These are phyloP conservation scores for Podarcis muralis DNA, from an alignment of 2,113 vertebrate species.

Conservation along the genomic window DNA sequence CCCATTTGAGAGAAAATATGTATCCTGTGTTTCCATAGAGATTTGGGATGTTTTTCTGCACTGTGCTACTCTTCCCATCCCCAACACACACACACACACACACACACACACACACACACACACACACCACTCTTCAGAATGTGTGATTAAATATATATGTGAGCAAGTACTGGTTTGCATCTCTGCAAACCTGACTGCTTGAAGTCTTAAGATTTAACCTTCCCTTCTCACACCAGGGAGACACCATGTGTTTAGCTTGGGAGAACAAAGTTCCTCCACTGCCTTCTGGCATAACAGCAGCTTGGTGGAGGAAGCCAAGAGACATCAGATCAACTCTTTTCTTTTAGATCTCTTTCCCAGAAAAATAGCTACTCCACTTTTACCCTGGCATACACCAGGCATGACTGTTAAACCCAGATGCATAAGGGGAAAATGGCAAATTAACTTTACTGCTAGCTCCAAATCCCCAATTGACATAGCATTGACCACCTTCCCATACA, in stretches of 20 bases:
- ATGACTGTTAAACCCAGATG: not conserved
- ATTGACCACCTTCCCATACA: not conserved
- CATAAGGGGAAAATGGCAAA: not conserved
- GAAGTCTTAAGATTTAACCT: conserved; percentile 6
- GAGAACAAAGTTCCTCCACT: conserved; percentile 14
- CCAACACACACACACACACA: not conserved
- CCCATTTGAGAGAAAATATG: conserved; percentile 63
- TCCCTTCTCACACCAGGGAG: not conserved
- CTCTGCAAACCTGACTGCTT: not conserved
- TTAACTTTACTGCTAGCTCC: not conserved
- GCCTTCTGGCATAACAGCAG: conserved; percentile 37
- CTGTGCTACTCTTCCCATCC: conserved; percentile 55
- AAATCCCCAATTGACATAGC: not conserved
- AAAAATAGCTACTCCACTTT: not conserved
- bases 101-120: not conserved
- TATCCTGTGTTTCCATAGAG: conserved; percentile 75
- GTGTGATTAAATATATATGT: conserved; percentile 54
- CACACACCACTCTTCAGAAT: conserved; percentile 38
- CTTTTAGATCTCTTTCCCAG: not conserved
- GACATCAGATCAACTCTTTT: not conserved
- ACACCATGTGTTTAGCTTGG: conserved; percentile 6
- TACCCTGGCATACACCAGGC: not conserved
- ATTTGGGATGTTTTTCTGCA: conserved; percentile 61
- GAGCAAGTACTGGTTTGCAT: conserved; percentile 43
- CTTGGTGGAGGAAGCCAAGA: conserved; percentile 32